Evolutionary conservation across 2,888 invertebrate genomes (phyloP).

Genomic region (Protodeltote pygarga): DNA sequence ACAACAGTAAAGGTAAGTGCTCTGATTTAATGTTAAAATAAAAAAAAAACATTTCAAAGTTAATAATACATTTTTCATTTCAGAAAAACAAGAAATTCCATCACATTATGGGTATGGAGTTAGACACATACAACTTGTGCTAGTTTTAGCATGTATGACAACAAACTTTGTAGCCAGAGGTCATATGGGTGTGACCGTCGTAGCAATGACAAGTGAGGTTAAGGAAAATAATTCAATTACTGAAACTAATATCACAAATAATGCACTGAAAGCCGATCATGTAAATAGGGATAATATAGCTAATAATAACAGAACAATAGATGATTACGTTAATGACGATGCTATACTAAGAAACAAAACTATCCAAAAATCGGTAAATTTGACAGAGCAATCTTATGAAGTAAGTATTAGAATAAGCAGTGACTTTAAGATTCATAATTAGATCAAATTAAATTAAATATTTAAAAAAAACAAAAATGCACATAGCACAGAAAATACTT

Average conservation of each 20-base stretch:
- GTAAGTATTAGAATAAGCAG: slow-evolving; percentile 5
- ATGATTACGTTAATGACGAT: neutral
- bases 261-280: neutral
- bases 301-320: neutral
- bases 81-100: slow-evolving; percentile 41
- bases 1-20: slow-evolving; percentile 21
- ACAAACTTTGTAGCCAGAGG: slow-evolving; percentile 56
- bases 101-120: slow-evolving; percentile 61
- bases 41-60: neutral
- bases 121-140: slow-evolving; percentile 60
- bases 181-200: slow-evolving; percentile 68
- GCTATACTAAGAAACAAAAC: neutral
- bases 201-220: slow-evolving; percentile 63
- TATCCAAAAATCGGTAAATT: neutral
- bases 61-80: slow-evolving; percentile 21
- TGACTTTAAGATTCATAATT: too few species aligned
- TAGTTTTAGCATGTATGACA: slow-evolving; percentile 54
- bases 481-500: too few species aligned
- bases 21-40: neutral
- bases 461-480: too few species aligned
- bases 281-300: neutral
- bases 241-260: neutral
- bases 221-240: neutral
- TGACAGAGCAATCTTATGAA: slow-evolving; percentile 2
- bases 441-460: too few species aligned